These are phyloP conservation scores for Amphipyra berbera DNA, from an alignment of 2,888 invertebrate species.

Conservation along the genomic window DNA sequence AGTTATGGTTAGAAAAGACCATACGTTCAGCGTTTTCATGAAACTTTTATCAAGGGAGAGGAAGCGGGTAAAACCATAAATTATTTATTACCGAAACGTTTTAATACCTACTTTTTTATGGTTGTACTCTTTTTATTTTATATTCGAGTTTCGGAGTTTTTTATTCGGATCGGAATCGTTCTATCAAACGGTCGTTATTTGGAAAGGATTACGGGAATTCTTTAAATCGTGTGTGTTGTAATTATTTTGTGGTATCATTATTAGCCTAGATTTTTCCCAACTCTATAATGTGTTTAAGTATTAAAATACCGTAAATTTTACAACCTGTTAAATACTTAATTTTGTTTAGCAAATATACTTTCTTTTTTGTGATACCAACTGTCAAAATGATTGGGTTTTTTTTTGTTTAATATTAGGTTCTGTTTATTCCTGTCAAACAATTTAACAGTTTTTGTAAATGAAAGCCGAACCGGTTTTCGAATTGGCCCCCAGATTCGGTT, in stretches of 20 bases:
- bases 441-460: no score
- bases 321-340: no score
- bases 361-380: no score
- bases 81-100: conserved; percentile 68
- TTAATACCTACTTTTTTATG: conserved; percentile 68
- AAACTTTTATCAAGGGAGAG: conserved; percentile 67
- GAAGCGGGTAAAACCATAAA: conserved; percentile 61
- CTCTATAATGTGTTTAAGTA: no score
- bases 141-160: conserved; percentile 58
- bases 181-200: conserved; percentile 56
- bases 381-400: no score
- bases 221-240: conserved; percentile 36
- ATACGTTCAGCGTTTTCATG: conserved; percentile 63
- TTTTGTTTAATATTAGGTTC: no score
- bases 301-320: no score
- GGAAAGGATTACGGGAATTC: conserved; percentile 35
- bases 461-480: no score
- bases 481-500: no score
- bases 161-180: conserved; percentile 63
- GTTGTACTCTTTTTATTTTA: conserved; percentile 65
- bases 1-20: conserved; percentile 57
- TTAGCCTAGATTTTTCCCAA: no score
- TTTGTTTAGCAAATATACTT: no score
- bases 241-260: conserved; percentile 11
- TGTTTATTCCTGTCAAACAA: no score